Conservation (phyloP, 2,888 invertebrate species). For the Philonicus albiceps region DNA sequence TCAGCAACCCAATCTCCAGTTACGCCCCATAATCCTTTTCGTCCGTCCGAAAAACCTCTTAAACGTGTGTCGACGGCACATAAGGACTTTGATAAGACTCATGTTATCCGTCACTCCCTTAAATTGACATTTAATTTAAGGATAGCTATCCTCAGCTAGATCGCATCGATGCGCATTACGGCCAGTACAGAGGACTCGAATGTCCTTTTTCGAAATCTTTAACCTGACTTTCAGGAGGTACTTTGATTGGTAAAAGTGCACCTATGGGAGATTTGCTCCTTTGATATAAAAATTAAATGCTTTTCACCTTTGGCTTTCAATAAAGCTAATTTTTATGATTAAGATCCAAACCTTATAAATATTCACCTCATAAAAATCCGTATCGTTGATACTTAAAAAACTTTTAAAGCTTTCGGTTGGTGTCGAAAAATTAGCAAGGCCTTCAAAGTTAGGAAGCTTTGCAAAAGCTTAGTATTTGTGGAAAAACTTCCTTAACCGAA, state of each 20-base stretch:
- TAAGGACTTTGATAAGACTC: slow-evolving; percentile 16
- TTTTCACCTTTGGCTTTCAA: neutral
- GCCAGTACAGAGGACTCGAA: neutral
- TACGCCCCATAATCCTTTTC: slow-evolving; percentile 34
- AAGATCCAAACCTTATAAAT: neutral
- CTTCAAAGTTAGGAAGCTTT: neutral
- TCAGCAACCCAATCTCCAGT: too few species aligned
- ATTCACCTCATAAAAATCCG: neutral
- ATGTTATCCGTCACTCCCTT: slow-evolving; percentile 32
- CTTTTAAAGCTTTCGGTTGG: neutral
- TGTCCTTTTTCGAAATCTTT: neutral
- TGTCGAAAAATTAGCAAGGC: neutral
- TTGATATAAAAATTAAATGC: neutral
- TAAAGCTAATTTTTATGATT: neutral
- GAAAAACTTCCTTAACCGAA: neutral
- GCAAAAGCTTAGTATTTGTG: neutral
- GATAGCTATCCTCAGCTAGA: neutral
- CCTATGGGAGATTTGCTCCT: neutral
- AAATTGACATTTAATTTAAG: slow-evolving; percentile 46
- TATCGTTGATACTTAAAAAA: neutral
- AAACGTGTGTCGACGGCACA: neutral
- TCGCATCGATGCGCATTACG: neutral
- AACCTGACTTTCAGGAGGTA: neutral
- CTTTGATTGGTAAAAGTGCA: neutral
- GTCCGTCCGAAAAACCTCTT: neutral